Base-by-base conservation (phyloP, 2,888 invertebrate genomes). In the Frankliniella intonsa region DNA sequence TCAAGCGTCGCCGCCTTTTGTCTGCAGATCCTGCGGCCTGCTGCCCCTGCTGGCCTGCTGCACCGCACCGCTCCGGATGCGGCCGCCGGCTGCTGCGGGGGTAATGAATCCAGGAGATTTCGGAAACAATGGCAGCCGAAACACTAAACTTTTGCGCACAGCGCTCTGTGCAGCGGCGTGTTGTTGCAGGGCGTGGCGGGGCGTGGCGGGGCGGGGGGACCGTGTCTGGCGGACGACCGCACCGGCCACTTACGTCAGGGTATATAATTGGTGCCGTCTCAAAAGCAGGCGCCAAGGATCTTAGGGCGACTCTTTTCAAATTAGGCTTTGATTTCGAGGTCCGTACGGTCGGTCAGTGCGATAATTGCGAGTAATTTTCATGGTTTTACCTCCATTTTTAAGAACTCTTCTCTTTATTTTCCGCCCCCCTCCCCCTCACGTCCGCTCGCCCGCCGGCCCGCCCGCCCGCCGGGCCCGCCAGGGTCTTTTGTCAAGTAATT, bases 391-490 rank as follows among this genome's bases (percentile, higher is more conserved):
- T 76, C 12, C 25, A 22, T 76, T 76, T 76, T 76, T 76, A 76
- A 25, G 69, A 25, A 49, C 51, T 25, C 65, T 65, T 55, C 76
- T 50, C 69, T 76, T 38, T 49, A 22, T 50, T 50, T 22, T 49
- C n/a, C 81, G 55, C 65, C 69, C 62, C 65, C 80, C 79, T 55
- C 81, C 81, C 69, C 80, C 81, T 76, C 82, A 80, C 65, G 62
- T 81, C 38, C 55, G 12, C 62, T 62, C 38, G 5, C 19, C 62
- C 19, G 62, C 14, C 62, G n/a, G 62, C 62, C 11, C 62, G 62
- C 62, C 22, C 49, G 82, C 81, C 81, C 79, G 65, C 80, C 80
- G 80, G 76, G 65, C 82, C 69, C 82, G 51, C 22, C 82, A 81
- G 83, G 82, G 55, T 55, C 55, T 17, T 55, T 38, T 38, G 38